Base-by-base conservation (phyloP, 2,797 vertebrate species). In the Oreonectes daqikongensis region DNA sequence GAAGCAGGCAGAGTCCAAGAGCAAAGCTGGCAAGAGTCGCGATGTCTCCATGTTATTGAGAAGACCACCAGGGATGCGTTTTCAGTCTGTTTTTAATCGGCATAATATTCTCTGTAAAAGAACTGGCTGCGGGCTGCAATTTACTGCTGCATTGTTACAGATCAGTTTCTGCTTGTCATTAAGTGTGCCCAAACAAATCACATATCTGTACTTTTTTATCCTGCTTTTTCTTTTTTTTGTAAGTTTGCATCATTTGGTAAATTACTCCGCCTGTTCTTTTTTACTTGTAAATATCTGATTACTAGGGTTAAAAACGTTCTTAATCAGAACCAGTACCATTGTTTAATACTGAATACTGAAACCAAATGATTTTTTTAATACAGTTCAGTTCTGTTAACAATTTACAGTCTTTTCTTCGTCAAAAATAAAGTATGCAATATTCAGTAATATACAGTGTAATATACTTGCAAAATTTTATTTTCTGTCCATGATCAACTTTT, bases 11-110 rank as follows among this genome's bases (percentile, higher is more conserved):
- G 57, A 75, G 67, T 48, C 64, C 53, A 71, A 79, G 77, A 72
- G 70, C 72, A 79, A 81, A 76, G 69, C 79, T 82, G 81, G 81
- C 78, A 79, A 82, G 63, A 77, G 70, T 57, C 35, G 52, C 44
- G 61, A 52, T 42, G 72, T 68, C 79, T 79, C 57, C 61, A 57
- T 70, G 82, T 85, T 83, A 82, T 73, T 79, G 75, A 80, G 73
- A 79, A 76, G 84, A 82, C 84, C 82, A 83, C 84, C 82, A 77
- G 76, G 72, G 80, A 81, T 82, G 82, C 44, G 66, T 74, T 75
- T 83, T 80, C 65, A 66, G 75, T 83, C 80, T 83, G 82, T 64
- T 83, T 85, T 82, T 83, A 80, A 83, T 85, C 81, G 72, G 57
- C 44, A 48, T 72, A 75, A 83, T 83, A 81, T 80, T 83, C 75